Conservation (phyloP, 1,140 invertebrate species). For the Gryon sp. region DNA sequence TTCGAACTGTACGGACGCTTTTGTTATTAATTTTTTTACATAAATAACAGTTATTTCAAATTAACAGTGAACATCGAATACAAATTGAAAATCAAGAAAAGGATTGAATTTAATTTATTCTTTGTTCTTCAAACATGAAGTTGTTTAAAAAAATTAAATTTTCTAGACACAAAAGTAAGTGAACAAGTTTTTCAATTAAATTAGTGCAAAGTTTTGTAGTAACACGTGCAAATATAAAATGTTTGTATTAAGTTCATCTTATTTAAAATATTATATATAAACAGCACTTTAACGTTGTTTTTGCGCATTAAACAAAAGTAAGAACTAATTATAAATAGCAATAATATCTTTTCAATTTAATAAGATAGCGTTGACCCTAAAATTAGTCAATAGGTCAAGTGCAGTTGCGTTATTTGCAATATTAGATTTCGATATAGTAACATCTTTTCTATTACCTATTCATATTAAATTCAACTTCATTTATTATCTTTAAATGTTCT, state of each 20-base stretch:
- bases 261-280: constrained; percentile 5
- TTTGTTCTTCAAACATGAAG: constrained; percentile 62
- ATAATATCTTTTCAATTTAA: constrained; percentile 29
- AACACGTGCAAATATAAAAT: no score
- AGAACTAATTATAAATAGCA: constrained; percentile 38
- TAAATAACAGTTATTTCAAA: no score
- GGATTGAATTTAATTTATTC: no score
- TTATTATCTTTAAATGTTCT: no score
- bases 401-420: constrained; percentile 46
- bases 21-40: constrained; percentile 7
- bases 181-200: neutral
- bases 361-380: constrained; percentile 43
- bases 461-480: no score
- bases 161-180: constrained; percentile 75
- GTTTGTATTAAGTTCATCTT: neutral
- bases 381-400: constrained; percentile 54
- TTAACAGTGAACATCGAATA: no score
- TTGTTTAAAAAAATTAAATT: constrained; percentile 76
- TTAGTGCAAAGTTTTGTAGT: no score
- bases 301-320: constrained; percentile 9
- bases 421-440: constrained; percentile 18
- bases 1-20: constrained; percentile 39
- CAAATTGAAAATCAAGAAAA: no score
- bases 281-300: no score
- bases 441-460: no score